A percentile compares a stretch with the other conserved stretches of the same genome.
Evolutionary conservation across 2,797 vertebrate genomes (phyloP).

Genomic region (Botia kubotai): DNA sequence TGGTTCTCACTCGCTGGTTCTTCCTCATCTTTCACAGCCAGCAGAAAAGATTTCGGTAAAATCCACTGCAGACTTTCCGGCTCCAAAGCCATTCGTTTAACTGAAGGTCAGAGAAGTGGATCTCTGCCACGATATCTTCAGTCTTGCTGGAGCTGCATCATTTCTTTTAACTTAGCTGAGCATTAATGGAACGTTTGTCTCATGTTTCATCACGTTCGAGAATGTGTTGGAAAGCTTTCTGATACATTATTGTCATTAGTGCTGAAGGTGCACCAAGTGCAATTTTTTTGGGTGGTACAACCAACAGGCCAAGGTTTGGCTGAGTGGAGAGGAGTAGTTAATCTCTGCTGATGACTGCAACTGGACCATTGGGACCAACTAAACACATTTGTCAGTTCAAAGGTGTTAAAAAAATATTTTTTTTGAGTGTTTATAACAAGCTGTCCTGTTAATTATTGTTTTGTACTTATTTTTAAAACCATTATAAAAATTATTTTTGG

Average conservation of each 20-base stretch:
- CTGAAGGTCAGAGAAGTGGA: slow-evolving; percentile 45
- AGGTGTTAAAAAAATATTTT: too few species aligned
- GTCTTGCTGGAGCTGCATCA: slow-evolving; percentile 35
- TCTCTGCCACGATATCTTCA: slow-evolving; percentile 21
- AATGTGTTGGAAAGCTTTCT: not conserved
- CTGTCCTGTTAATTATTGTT: too few species aligned
- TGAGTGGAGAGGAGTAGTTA: too few species aligned
- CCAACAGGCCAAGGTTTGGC: too few species aligned
- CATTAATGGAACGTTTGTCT: slow-evolving; percentile 31
- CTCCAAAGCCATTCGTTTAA: slow-evolving; percentile 40
- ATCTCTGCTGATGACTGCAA: too few species aligned
- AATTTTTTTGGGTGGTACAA: not conserved
- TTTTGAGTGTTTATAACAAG: too few species aligned
- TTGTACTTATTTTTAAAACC: too few species aligned
- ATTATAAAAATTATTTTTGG: too few species aligned
- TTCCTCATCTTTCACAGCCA: not conserved
- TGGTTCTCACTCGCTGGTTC: too few species aligned
- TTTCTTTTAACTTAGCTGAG: slow-evolving; percentile 14
- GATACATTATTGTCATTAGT: slow-evolving; percentile 9
- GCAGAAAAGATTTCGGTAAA: slow-evolving; percentile 19
- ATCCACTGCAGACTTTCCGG: slow-evolving; percentile 37
- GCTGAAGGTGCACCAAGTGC: not conserved
- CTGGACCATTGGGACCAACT: too few species aligned
- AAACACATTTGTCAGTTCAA: too few species aligned
- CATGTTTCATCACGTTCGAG: slow-evolving; percentile 9